These are phyloP conservation scores for Calidris pygmaea DNA, from an alignment of 2,113 vertebrate species.

Conservation along the genomic window DNA sequence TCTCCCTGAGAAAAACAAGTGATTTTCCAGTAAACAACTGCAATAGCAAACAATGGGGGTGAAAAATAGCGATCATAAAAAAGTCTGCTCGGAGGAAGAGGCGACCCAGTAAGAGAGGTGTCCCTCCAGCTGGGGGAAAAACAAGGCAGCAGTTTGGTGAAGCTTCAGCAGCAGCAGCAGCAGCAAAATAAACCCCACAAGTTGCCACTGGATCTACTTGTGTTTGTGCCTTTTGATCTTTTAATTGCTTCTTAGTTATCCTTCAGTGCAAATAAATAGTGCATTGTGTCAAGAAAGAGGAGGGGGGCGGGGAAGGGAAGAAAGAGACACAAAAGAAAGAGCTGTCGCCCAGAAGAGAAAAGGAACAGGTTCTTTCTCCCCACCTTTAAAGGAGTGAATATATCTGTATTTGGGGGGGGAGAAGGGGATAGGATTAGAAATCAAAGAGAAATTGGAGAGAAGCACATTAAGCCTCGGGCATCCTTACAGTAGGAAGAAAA, in stretches of 20 bases:
- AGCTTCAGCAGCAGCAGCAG: not conserved
- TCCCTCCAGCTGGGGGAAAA: slow-evolving; percentile 13
- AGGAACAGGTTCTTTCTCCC: slow-evolving; percentile 61
- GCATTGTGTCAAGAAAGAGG: slow-evolving; percentile 68
- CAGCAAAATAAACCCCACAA: slow-evolving; percentile 63
- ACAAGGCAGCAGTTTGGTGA: slow-evolving; percentile 26
- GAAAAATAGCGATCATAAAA: slow-evolving; percentile 60
- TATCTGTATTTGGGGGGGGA: not conserved
- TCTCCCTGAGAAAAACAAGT: slow-evolving; percentile 63
- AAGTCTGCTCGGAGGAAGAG: slow-evolving; percentile 51
- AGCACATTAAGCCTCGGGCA: slow-evolving; percentile 59
- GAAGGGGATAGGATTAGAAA: slow-evolving; percentile 59
- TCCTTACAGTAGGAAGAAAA: slow-evolving; percentile 62
- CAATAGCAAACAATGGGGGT: slow-evolving; percentile 66
- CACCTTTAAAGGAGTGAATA: slow-evolving; percentile 52
- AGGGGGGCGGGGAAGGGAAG: slow-evolving; percentile 55
- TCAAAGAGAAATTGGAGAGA: slow-evolving; percentile 61
- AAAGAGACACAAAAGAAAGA: slow-evolving; percentile 64
- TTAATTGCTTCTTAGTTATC: slow-evolving; percentile 76
- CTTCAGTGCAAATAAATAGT: slow-evolving; percentile 75
- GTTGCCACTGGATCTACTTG: slow-evolving; percentile 68
- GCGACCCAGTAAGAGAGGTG: slow-evolving; percentile 39
- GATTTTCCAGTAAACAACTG: slow-evolving; percentile 68
- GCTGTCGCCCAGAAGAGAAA: slow-evolving; percentile 60
- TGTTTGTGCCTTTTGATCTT: slow-evolving; percentile 73